Evolutionary conservation across 1,140 invertebrate species (phyloP).

Genomic region (Anagrus nilaparvatae): DNA sequence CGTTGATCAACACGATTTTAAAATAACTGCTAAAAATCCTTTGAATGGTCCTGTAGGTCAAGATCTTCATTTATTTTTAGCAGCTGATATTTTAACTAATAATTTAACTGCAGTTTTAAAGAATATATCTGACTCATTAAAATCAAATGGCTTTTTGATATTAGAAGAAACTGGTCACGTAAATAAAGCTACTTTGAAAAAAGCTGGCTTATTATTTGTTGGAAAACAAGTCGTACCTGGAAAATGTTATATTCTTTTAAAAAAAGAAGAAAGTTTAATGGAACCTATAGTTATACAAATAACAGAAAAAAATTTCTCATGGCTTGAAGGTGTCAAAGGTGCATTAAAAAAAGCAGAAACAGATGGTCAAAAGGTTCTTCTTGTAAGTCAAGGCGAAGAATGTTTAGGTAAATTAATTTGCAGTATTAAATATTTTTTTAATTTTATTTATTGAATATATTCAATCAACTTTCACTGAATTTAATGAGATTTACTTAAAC

Average conservation of each 20-base stretch:
- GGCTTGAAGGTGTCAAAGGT: constrained; percentile 74
- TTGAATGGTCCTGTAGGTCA: constrained; percentile 45
- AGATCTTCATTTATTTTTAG: constrained; percentile 55
- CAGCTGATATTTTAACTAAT: constrained; percentile 48
- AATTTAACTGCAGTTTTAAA: constrained; percentile 34
- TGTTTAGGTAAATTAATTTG: constrained; percentile 30
- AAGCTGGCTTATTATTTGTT: constrained; percentile 41
- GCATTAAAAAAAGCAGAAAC: constrained; percentile 50
- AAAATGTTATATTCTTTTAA: constrained; percentile 46
- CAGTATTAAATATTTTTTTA: too few relatives aligned
- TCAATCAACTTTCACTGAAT: too few relatives aligned
- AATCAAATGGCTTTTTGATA: constrained; percentile 63
- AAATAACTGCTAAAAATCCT: constrained; percentile 47
- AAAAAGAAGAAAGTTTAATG: constrained; percentile 36
- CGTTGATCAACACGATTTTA: constrained; percentile 46
- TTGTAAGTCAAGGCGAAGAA: constrained; percentile 59
- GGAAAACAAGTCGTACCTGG: constrained; percentile 48
- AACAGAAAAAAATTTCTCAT: constrained; percentile 59
- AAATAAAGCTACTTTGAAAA: constrained; percentile 33
- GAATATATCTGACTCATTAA: constrained; percentile 53
- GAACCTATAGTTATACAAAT: constrained; percentile 47
- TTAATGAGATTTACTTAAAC: too few relatives aligned
- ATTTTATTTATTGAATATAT: too few relatives aligned
- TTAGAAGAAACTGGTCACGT: constrained; percentile 58
- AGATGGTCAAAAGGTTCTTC: constrained; percentile 52